Evolutionary conservation across 2,888 invertebrate species (phyloP).

Genomic region (Drosophila mayaguana): DNA sequence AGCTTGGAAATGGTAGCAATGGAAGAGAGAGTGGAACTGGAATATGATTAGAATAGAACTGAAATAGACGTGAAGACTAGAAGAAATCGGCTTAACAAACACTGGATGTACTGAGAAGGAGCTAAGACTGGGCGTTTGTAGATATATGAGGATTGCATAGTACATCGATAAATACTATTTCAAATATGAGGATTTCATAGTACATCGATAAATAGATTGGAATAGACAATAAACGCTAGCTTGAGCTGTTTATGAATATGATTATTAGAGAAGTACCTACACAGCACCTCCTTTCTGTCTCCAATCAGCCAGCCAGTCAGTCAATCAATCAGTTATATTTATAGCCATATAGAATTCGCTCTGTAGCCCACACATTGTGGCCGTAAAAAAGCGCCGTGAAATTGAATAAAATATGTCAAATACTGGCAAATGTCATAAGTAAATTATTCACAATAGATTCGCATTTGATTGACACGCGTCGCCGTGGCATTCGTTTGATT

Average conservation of each 20-base stretch:
- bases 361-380: neutral
- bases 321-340: neutral
- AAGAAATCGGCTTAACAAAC: no score
- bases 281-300: neutral
- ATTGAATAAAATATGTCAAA: constrained; percentile 65
- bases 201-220: no score
- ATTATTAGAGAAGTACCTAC: neutral
- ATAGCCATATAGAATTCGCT: neutral
- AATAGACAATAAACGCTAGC: neutral
- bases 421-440: constrained; percentile 64
- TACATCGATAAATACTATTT: no score
- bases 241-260: neutral
- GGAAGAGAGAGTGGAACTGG: no score
- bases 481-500: constrained; percentile 61
- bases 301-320: neutral
- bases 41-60: neutral
- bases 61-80: no score
- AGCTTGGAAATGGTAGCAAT: no score
- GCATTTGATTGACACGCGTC: constrained; percentile 75
- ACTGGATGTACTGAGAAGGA: no score
- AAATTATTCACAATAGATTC: constrained; percentile 77
- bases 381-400: constrained; percentile 13
- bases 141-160: no score
- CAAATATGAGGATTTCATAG: no score
- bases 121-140: no score